These are phyloP conservation scores for Erebia aethiops DNA, from an alignment of 2,888 invertebrate genomes.

Conservation along the genomic window DNA sequence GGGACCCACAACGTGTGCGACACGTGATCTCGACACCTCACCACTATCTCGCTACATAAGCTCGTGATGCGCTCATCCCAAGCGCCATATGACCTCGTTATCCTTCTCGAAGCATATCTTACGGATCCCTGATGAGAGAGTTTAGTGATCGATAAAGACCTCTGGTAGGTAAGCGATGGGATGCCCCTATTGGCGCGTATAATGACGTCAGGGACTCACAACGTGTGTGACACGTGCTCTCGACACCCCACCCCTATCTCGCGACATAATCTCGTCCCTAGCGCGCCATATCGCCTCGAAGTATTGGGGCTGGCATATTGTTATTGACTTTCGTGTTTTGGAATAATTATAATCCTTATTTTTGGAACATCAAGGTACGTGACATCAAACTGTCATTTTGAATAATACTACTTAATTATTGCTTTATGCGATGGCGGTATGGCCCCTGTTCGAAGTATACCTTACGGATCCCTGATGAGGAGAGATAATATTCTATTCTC, in stretches of 20 bases:
- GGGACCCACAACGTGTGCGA: conserved; percentile 86
- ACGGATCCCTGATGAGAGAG: conserved; percentile 62
- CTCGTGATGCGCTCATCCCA: conserved; percentile 83
- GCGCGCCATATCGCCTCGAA: conserved; percentile 88
- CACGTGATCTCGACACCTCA: too few species aligned
- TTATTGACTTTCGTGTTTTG: too few species aligned
- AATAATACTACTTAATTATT: too few species aligned
- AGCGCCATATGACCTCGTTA: conserved; percentile 87
- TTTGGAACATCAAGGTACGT: too few species aligned
- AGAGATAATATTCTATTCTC: too few species aligned
- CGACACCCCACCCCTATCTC: conserved; percentile 79
- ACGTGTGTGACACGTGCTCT: conserved; percentile 87
- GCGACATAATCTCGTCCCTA: conserved; percentile 83
- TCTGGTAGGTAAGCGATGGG: conserved; percentile 87
- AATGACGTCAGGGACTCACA: conserved; percentile 87
- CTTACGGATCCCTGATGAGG: conserved; percentile 67
- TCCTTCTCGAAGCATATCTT: conserved; percentile 85
- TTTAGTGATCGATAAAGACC: conserved; percentile 73
- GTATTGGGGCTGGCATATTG: conserved; percentile 48
- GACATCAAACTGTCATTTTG: too few species aligned
- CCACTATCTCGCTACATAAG: conserved; percentile 74
- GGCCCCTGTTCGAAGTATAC: conserved; percentile 83
- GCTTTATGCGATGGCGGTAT: too few species aligned
- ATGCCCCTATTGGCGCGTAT: conserved; percentile 87
- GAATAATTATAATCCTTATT: too few species aligned